phyloP scores from a whole-genome alignment of 2,797 vertebrate species.

The Pteronotus mesoamericanus region DNA sequence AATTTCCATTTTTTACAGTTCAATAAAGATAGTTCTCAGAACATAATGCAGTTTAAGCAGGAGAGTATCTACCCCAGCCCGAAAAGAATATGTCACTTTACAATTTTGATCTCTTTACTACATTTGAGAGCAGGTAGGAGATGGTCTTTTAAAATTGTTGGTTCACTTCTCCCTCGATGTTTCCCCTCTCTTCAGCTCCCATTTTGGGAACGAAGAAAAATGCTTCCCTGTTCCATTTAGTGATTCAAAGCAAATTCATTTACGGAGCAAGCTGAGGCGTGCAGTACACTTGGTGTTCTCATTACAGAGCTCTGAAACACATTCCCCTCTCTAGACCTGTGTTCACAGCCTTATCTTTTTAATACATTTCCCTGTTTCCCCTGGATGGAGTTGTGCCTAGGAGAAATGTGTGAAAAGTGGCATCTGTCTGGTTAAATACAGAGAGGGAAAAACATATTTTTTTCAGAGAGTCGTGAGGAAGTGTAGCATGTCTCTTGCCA shows the following conservation, averaged over 20 bases:
- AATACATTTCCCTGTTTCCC: constrained; percentile 85
- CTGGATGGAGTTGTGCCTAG: constrained; percentile 77
- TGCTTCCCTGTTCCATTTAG: constrained; percentile 83
- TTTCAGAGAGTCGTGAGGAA: constrained; percentile 78
- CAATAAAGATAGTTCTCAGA: constrained; percentile 69
- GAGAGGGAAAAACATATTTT: constrained; percentile 79
- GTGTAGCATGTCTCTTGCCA: constrained; percentile 77
- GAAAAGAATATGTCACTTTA: constrained; percentile 78
- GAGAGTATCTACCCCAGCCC: constrained; percentile 75
- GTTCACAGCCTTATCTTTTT: constrained; percentile 85
- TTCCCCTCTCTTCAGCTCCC: constrained; percentile 82
- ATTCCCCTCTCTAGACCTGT: constrained; percentile 82
- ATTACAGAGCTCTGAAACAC: constrained; percentile 83
- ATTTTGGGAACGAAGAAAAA: constrained; percentile 68
- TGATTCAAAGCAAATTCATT: constrained; percentile 84
- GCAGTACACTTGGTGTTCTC: constrained; percentile 83
- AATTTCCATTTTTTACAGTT: constrained; percentile 70
- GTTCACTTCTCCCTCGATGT: constrained; percentile 81
- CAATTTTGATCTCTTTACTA: constrained; percentile 78
- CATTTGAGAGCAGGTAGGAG: constrained; percentile 84
- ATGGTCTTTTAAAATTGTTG: constrained; percentile 82
- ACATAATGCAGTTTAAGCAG: constrained; percentile 79
- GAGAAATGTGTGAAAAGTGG: constrained; percentile 77
- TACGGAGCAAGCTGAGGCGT: constrained; percentile 82
- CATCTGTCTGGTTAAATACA: constrained; percentile 74